Percentiles rank a stretch among this genome's conserved stretches.
phyloP scores from a whole-genome alignment of 2,888 invertebrate genomes.

The Apodemia mormo region DNA sequence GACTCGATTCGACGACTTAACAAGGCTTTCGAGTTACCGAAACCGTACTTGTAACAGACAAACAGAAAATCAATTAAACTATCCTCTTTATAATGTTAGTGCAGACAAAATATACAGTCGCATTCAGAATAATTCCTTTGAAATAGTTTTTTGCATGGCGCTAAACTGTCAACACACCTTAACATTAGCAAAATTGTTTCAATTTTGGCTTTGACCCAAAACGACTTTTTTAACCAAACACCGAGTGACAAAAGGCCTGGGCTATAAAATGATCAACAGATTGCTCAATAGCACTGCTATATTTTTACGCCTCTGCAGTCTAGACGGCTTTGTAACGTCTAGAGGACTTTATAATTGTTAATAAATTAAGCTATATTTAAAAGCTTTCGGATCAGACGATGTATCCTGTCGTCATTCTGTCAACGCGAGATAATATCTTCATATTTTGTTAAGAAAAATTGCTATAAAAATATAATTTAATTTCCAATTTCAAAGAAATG shows the following conservation, averaged over 20 bases:
- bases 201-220: slow-evolving; percentile 13
- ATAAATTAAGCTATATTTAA: slow-evolving; percentile 9
- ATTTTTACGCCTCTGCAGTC: slow-evolving; percentile 29
- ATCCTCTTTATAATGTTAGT: no score
- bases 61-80: no score
- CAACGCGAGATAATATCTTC: neutral
- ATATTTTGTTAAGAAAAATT: neutral
- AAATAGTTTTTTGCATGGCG: neutral
- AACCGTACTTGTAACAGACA: no score
- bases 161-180: neutral
- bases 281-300: slow-evolving; percentile 13
- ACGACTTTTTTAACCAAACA: slow-evolving; percentile 15
- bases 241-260: neutral
- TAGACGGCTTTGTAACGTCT: slow-evolving; percentile 25
- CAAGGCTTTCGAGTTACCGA: no score
- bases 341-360: slow-evolving; percentile 27
- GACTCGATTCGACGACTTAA: no score
- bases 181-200: neutral
- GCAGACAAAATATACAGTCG: no score
- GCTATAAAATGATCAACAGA: slow-evolving; percentile 10
- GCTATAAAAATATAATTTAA: neutral
- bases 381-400: slow-evolving; percentile 1
- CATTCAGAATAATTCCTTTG: no score
- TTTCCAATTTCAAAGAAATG: neutral
- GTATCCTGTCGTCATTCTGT: slow-evolving; percentile 4